Percentiles rank a stretch among this genome's conserved stretches.
phyloP scores from a whole-genome alignment of 2,113 vertebrate species.

The Pelecanus crispus region DNA sequence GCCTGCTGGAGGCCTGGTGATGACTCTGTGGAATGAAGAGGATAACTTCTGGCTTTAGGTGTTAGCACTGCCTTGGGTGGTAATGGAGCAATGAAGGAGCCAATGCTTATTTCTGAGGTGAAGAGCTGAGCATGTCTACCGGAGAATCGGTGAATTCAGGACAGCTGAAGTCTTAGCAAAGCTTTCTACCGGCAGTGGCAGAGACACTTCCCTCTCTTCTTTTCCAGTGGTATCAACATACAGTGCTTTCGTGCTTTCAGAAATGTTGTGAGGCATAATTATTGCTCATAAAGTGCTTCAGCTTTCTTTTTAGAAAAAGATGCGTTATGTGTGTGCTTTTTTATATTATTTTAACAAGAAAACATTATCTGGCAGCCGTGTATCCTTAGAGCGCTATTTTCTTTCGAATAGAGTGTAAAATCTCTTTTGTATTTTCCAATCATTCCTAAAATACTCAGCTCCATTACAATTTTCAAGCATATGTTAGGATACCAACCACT shows the following conservation, averaged over 20 bases:
- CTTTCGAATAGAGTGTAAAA: not conserved
- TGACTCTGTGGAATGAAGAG: not conserved
- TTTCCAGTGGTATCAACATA: not conserved
- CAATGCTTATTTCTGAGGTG: not conserved
- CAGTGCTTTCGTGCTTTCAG: not conserved
- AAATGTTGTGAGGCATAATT: not conserved
- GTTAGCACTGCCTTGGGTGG: not conserved
- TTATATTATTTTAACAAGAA: not conserved
- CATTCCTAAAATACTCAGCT: not conserved
- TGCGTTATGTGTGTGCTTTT: not conserved
- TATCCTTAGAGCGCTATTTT: not conserved
- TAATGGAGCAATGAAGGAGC: not conserved
- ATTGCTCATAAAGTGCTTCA: not conserved
- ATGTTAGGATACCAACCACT: not conserved
- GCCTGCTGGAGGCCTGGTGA: not conserved
- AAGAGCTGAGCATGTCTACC: not conserved
- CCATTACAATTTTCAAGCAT: not conserved
- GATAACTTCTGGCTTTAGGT: not conserved
- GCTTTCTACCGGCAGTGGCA: not conserved
- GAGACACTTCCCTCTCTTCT: not conserved
- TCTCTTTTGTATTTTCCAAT: not conserved
- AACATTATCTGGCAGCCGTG: not conserved
- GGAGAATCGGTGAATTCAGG: accelerated
- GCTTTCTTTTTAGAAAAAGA: not conserved
- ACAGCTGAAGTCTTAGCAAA: not conserved